Percentiles rank a stretch among this genome's conserved stretches.
Evolutionary conservation across 2,113 vertebrate species (phyloP).

Genomic region (Erythrolamprus reginae): DNA sequence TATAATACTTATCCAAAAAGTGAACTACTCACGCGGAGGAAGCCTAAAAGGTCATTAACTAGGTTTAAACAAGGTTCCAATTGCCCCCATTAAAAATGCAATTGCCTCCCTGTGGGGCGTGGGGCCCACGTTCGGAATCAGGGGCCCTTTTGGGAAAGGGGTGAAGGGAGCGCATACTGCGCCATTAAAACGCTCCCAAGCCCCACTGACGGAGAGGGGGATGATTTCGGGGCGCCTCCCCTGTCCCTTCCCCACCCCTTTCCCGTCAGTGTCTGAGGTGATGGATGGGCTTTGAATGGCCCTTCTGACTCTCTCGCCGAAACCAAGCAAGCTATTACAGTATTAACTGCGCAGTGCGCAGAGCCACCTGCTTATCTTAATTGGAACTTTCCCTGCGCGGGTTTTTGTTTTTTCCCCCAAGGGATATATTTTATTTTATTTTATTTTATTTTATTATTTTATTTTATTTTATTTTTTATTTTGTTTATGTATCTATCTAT

Average conservation of each 20-base stretch:
- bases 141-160: not conserved
- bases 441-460: no score
- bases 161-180: not conserved
- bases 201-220: slow-evolving; percentile 62
- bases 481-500: no score
- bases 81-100: no score
- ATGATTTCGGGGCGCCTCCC: slow-evolving; percentile 61
- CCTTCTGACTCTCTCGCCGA: slow-evolving; percentile 74
- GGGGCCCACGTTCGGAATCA: no score
- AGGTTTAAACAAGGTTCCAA: no score
- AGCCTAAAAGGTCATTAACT: no score
- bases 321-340: slow-evolving; percentile 76
- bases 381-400: slow-evolving; percentile 69
- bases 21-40: no score
- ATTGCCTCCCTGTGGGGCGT: no score
- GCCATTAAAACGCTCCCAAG: not conserved
- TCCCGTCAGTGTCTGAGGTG: slow-evolving; percentile 66
- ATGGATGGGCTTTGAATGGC: slow-evolving; percentile 74
- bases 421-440: no score
- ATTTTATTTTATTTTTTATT: no score
- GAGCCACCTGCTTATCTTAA: slow-evolving; percentile 69
- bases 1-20: no score
- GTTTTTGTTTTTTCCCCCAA: no score
- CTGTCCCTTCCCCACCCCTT: slow-evolving; percentile 60
- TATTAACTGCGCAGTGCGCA: slow-evolving; percentile 67